Conservation (phyloP, 2,797 vertebrate species). For the Ptychobarbus kaznakovi region DNA sequence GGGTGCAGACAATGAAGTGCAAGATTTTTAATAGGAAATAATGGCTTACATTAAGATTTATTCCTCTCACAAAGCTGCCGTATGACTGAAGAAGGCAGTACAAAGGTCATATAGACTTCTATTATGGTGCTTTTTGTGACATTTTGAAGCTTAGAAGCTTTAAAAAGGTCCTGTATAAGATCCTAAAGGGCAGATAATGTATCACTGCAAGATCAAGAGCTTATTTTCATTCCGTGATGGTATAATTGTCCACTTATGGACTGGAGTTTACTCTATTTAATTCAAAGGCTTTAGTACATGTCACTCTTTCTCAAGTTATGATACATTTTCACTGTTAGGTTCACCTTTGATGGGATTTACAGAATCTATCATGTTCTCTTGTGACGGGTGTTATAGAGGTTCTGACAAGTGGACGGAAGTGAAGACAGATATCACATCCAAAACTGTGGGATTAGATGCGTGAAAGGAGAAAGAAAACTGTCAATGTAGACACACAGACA, state of each 20-base stretch:
- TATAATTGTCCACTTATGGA: constrained; percentile 1
- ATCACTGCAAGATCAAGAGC: constrained; percentile 6
- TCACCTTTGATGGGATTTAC: neutral
- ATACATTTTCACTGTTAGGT: constrained; percentile 1
- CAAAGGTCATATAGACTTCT: neutral
- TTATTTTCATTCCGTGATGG: neutral
- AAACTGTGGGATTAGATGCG: neutral
- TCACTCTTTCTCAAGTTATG: neutral
- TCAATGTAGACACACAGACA: neutral
- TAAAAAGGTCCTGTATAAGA: neutral
- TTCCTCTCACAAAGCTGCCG: neutral
- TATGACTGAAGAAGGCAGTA: neutral
- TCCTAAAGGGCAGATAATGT: neutral
- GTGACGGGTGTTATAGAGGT: neutral
- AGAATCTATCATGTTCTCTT: neutral
- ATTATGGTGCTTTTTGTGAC: neutral
- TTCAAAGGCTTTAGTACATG: constrained; percentile 10
- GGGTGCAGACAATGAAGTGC: neutral
- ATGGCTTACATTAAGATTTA: neutral
- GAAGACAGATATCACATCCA: constrained; percentile 4
- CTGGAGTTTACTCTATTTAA: neutral
- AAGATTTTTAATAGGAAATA: neutral
- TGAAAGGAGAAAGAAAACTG: neutral
- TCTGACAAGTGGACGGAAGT: constrained; percentile 2
- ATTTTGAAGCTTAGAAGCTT: constrained; percentile 11